Evolutionary conservation across 1,140 invertebrate genomes (phyloP).

Genomic region (Argopecten irradians): DNA sequence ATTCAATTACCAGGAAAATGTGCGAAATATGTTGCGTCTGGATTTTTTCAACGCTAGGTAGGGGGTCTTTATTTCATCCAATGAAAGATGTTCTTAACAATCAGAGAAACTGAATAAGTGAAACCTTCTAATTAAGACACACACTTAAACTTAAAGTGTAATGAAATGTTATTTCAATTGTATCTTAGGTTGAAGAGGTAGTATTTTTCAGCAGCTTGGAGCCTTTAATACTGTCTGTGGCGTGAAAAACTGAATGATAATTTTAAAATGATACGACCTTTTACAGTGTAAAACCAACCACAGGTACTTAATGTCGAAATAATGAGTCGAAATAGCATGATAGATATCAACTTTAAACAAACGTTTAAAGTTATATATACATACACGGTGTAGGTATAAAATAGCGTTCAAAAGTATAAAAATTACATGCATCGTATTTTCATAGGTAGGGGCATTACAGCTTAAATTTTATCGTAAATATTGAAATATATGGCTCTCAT

Average conservation of each 20-base stretch:
- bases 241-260: neutral
- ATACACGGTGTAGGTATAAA: neutral
- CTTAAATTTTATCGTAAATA: constrained; percentile 24
- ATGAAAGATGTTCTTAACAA: neutral
- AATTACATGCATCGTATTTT: constrained; percentile 18
- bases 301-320: neutral
- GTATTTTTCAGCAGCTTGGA: neutral
- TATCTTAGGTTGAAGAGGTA: neutral
- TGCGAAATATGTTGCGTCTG: neutral
- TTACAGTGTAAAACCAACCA: neutral
- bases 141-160: neutral
- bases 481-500: constrained; percentile 11
- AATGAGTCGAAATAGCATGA: neutral
- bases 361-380: neutral
- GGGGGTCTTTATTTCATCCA: neutral
- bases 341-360: neutral
- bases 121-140: neutral
- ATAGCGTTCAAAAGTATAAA: constrained; percentile 18
- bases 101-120: neutral
- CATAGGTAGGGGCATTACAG: neutral
- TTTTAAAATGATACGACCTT: neutral
- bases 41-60: neutral
- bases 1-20: neutral
- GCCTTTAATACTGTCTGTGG: neutral
- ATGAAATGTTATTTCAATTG: neutral